phyloP scores from a whole-genome alignment of 2,797 vertebrate genomes.

The Toxotes lorentzi region DNA sequence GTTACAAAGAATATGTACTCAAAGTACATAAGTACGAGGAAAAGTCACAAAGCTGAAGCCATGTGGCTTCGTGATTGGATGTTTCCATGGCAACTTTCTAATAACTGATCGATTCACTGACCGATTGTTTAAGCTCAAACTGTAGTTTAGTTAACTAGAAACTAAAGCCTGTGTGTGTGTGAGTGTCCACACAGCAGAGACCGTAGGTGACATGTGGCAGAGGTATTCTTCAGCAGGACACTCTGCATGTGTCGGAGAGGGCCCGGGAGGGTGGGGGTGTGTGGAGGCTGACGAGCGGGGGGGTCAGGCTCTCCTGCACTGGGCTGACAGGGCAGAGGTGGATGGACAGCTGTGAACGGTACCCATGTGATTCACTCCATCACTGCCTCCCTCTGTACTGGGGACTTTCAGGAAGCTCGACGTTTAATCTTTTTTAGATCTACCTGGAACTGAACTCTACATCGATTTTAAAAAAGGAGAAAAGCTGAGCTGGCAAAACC shows the following conservation, averaged over 20 bases:
- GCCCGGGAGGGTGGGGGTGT: neutral
- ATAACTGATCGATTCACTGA: no score
- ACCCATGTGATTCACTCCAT: conserved; percentile 2
- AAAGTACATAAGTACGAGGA: no score
- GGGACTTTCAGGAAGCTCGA: conserved; percentile 20
- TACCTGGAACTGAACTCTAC: conserved; percentile 13
- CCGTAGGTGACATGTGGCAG: conserved; percentile 51
- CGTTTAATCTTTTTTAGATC: conserved; percentile 3
- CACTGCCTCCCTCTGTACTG: conserved; percentile 5
- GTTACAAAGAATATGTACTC: no score
- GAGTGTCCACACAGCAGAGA: neutral
- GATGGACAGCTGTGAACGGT: conserved; percentile 35
- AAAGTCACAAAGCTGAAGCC: no score
- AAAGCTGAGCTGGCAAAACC: neutral
- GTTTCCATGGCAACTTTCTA: no score
- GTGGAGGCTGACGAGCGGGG: neutral
- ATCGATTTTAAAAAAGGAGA: neutral
- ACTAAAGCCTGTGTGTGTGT: no score
- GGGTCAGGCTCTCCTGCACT: neutral
- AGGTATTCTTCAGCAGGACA: conserved; percentile 62
- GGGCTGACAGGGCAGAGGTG: conserved; percentile 17
- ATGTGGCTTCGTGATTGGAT: no score
- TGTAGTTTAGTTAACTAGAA: no score
- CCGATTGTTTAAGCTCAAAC: no score
- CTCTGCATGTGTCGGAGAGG: conserved; percentile 24